These are phyloP conservation scores for Apodemia zela DNA, from an alignment of 2,888 invertebrate genomes.

Conservation along the genomic window DNA sequence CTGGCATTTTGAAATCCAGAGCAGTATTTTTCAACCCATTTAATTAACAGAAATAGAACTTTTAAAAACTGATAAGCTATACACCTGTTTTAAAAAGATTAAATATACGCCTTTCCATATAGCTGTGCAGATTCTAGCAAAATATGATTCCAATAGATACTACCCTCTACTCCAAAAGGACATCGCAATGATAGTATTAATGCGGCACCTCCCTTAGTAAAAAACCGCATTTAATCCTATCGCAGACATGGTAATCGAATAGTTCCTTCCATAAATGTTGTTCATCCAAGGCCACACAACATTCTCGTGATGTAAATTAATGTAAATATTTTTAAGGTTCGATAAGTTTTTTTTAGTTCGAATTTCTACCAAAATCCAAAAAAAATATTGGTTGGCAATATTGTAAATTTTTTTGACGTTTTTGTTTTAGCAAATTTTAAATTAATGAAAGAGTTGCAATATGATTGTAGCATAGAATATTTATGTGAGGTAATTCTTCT, in stretches of 20 bases:
- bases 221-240: not conserved
- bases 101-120: not conserved
- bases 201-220: not conserved
- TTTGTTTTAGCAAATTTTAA: conserved; percentile 40
- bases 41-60: too few species aligned
- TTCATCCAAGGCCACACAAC: conserved; percentile 49
- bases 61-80: too few species aligned
- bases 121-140: not conserved
- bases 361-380: conserved; percentile 51
- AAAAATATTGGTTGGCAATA: conserved; percentile 47
- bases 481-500: conserved; percentile 26
- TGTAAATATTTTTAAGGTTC: conserved; percentile 68
- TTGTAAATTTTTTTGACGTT: conserved; percentile 51
- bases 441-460: conserved; percentile 56
- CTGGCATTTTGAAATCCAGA: too few species aligned
- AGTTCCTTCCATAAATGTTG: conserved; percentile 35
- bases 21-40: too few species aligned
- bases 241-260: not conserved
- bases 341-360: conserved; percentile 41
- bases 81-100: too few species aligned
- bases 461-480: conserved; percentile 47
- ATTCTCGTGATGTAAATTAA: conserved; percentile 77
- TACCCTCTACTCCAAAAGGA: not conserved
- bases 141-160: not conserved
- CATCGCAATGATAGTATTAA: not conserved